Percentiles rank a stretch among this genome's conserved stretches.
These are phyloP conservation scores for Falco novaeseelandiae DNA, from an alignment of 2,797 vertebrate genomes.

Conservation along the genomic window DNA sequence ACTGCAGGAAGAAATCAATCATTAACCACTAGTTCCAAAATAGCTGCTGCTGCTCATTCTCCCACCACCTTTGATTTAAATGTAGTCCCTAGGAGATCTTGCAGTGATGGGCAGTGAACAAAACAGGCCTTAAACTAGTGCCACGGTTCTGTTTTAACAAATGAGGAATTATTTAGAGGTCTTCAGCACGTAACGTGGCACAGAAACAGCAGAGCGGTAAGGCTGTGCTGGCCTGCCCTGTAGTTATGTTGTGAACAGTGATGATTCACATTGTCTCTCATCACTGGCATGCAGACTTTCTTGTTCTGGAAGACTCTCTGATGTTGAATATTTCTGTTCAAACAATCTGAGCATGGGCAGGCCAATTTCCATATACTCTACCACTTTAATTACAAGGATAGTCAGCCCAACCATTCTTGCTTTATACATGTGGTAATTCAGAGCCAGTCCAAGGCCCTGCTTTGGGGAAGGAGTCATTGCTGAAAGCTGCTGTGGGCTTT, in stretches of 20 bases:
- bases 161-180: background rate
- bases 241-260: background rate
- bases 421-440: background rate
- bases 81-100: background rate
- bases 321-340: background rate
- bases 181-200: background rate
- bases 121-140: background rate
- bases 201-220: background rate
- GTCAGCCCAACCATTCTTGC: background rate
- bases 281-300: constrained; percentile 38
- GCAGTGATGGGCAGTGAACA: background rate
- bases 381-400: constrained; percentile 25
- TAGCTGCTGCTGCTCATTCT: background rate
- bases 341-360: background rate
- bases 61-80: background rate
- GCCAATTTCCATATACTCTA: background rate
- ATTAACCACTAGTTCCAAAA: background rate
- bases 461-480: background rate
- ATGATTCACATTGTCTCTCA: constrained; percentile 6
- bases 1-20: background rate
- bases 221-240: background rate
- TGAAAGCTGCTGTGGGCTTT: background rate
- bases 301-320: constrained; percentile 5
- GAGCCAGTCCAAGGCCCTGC: background rate
- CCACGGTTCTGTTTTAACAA: background rate